Evolutionary conservation across 2,797 vertebrate genomes (phyloP).

Genomic region (Peromyscus nudipes): DNA sequence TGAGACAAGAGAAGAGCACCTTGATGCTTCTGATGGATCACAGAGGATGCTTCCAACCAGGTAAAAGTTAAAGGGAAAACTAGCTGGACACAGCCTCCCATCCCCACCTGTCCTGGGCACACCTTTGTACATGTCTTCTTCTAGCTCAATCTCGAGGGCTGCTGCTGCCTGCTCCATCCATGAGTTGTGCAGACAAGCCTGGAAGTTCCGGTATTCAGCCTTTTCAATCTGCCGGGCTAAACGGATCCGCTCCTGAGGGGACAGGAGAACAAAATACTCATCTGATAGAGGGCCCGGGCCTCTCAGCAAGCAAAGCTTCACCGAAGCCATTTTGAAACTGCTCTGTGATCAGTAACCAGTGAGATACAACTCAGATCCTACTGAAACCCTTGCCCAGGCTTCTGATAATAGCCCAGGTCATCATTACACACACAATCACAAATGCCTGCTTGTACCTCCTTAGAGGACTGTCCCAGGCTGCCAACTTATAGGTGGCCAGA

Average conservation of each 20-base stretch:
- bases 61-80: background rate
- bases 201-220: conserved; percentile 94
- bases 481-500: background rate
- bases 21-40: background rate
- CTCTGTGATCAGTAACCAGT: background rate
- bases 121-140: conserved; percentile 95
- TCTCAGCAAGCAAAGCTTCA: background rate
- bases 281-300: background rate
- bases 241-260: conserved; percentile 93
- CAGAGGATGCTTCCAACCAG: background rate
- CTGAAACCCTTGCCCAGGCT: background rate
- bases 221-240: conserved; percentile 96
- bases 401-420: background rate
- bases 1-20: background rate
- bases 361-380: background rate
- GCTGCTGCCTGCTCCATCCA: conserved; percentile 96
- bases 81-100: background rate
- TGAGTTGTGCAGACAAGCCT: conserved; percentile 95
- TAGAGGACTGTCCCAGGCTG: background rate
- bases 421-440: background rate
- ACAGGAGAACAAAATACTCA: conserved; percentile 50
- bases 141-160: conserved; percentile 95
- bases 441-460: background rate
- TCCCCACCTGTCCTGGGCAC: conserved; percentile 61
- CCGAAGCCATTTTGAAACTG: background rate